Evolutionary conservation across 1,140 invertebrate species (phyloP), one percentile per base, ranked within the genome.

Genomic region (Bombus breviceps): DNA sequence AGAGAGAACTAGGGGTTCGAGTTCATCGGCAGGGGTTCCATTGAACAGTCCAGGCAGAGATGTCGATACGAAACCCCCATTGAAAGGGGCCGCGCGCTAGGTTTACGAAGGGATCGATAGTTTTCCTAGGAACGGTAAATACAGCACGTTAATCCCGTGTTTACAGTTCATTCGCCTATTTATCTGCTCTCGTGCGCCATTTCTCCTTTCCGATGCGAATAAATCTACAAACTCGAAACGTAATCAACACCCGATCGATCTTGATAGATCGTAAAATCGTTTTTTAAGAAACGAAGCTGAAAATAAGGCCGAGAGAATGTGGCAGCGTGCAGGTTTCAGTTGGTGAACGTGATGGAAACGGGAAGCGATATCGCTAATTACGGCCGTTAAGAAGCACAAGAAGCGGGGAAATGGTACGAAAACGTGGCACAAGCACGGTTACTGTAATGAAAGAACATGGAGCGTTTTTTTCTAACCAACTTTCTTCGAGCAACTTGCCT

Each of bases 11-110:
- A 57, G 73, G 66, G 77, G 59, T 32, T 68, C 22, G 73, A 41
- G 72, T 39, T 39, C 43, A 69, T 43, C 75, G 82, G 57, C 32
- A 47, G 77, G 75, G 85, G 86, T 75, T 68, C 76, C 71, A 77
- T 89, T 77, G 79, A 86, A 82, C 83, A 88, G 66, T 82, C 78
- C 71, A 53, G 39, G 64, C 80, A 43, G 57, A 83, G 41, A 83
- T 57, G 59, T 82, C 68, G 85, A 89, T 84, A 83, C 77, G 82
- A 78, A 64, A 32, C 64, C 59, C 74, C 37, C 22, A 32, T 77
- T 57, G 53, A 57, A 83, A 28, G 84, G 88, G 76, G 34, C 53
- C 22, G 37, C 9, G 75, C 22, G n/a, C 64, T 22, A 66, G 59
- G 15, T 37, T 77, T 77, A 47, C 64, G 39, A 25, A 80, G 71